phyloP scores from a whole-genome alignment of 2,888 invertebrate species.

The Megamerina dolium region DNA sequence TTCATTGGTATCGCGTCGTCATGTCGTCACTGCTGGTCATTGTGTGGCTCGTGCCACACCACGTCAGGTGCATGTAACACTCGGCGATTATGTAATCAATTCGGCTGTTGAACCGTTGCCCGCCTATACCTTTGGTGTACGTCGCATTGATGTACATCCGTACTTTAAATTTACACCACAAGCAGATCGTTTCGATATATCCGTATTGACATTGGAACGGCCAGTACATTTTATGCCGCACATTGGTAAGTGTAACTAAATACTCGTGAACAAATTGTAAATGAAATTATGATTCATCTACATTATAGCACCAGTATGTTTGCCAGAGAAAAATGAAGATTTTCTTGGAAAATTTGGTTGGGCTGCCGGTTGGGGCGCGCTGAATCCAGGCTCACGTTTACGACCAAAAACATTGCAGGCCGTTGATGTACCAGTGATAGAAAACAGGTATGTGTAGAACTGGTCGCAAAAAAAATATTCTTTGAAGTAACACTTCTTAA shows the following conservation, averaged over 20 bases:
- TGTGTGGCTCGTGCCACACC: slow-evolving; percentile 89
- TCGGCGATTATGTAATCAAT: slow-evolving; percentile 86
- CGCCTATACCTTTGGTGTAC: slow-evolving; percentile 88
- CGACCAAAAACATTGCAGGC: slow-evolving; percentile 86
- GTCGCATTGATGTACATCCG: slow-evolving; percentile 84
- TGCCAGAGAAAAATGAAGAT: slow-evolving; percentile 83
- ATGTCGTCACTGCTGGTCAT: slow-evolving; percentile 91
- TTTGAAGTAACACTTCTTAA: too few relatives aligned
- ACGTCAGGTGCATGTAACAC: slow-evolving; percentile 82
- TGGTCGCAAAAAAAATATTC: slow-evolving; percentile 1
- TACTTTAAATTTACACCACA: slow-evolving; percentile 90
- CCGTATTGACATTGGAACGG: slow-evolving; percentile 78
- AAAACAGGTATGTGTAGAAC: slow-evolving; percentile 65
- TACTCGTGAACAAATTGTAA: background rate
- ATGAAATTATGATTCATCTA: background rate
- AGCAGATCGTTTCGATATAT: slow-evolving; percentile 85
- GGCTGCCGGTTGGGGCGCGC: slow-evolving; percentile 90
- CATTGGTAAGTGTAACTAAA: slow-evolving; percentile 54
- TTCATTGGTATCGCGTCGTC: slow-evolving; percentile 80
- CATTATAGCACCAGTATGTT: slow-evolving; percentile 83
- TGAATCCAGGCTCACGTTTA: slow-evolving; percentile 75
- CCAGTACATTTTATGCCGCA: slow-evolving; percentile 88
- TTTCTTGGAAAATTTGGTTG: slow-evolving; percentile 87
- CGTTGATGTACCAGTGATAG: slow-evolving; percentile 88
- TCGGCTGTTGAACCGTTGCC: slow-evolving; percentile 86